Evolutionary conservation across 1,140 invertebrate genomes (phyloP).

Genomic region (Hetaerina americana): DNA sequence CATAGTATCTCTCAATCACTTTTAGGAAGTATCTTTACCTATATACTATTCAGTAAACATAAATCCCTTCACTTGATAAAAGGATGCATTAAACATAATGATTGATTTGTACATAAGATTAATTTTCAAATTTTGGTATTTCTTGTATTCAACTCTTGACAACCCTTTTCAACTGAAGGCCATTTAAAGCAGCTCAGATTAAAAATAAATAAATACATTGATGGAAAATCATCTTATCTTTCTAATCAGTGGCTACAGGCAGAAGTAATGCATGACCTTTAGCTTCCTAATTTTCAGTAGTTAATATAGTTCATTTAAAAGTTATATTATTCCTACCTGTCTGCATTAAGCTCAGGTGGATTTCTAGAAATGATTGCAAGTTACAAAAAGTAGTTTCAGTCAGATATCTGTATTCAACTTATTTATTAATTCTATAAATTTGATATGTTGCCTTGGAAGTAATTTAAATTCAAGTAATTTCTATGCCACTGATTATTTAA

Average conservation of each 20-base stretch:
- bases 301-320: background rate
- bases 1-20: background rate
- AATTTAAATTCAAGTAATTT: background rate
- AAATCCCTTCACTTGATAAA: background rate
- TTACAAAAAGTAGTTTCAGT: background rate
- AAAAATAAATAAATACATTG: background rate
- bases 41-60: background rate
- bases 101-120: constrained; percentile 1
- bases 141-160: background rate
- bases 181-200: background rate
- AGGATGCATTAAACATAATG: background rate
- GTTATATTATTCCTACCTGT: background rate
- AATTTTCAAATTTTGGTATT: background rate
- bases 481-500: background rate
- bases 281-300: background rate
- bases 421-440: background rate
- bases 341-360: background rate
- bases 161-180: background rate
- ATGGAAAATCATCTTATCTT: background rate
- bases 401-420: background rate
- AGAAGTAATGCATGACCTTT: background rate
- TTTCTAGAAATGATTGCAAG: background rate
- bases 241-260: background rate
- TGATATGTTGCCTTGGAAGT: background rate
- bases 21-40: background rate